Evolutionary conservation across 2,888 invertebrate genomes (phyloP).

Genomic region (Aromia moschata): DNA sequence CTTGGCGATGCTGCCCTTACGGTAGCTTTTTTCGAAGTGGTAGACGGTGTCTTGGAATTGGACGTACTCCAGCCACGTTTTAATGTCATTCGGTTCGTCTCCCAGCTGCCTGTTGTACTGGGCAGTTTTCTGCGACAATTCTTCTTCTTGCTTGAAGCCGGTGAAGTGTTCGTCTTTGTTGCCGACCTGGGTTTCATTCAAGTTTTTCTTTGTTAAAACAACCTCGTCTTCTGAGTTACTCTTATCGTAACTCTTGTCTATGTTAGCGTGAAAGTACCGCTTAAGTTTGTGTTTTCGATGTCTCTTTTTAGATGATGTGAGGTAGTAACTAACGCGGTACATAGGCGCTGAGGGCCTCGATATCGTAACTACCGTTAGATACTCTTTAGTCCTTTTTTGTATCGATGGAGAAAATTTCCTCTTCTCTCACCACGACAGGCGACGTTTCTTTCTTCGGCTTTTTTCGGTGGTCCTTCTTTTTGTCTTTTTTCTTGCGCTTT

Average conservation of each 20-base stretch:
- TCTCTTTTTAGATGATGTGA: conserved; percentile 41
- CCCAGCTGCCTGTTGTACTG: conserved; percentile 66
- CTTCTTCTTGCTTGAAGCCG: conserved; percentile 63
- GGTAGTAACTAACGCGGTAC: conserved; percentile 59
- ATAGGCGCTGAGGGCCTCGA: conserved; percentile 72
- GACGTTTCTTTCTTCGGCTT: conserved; percentile 7
- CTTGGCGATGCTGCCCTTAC: conserved; percentile 61
- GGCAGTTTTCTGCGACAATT: conserved; percentile 64
- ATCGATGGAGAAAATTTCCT: conserved; percentile 45
- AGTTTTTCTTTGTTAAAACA: conserved; percentile 49
- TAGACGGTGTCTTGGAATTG: conserved; percentile 66
- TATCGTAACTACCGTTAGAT: conserved; percentile 70
- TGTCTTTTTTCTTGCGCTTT: conserved; percentile 48
- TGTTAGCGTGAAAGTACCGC: conserved; percentile 51
- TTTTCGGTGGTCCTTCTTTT: conserved; percentile 48
- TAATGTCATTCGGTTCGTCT: conserved; percentile 65
- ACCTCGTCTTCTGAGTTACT: conserved; percentile 44
- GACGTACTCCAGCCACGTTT: conserved; percentile 70
- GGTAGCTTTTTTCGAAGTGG: conserved; percentile 62
- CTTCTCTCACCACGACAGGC: conserved; percentile 24
- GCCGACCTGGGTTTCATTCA: conserved; percentile 36
- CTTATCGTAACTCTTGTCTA: conserved; percentile 34
- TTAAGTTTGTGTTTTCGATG: conserved; percentile 53
- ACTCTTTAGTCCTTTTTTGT: conserved; percentile 64
- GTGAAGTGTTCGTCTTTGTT: conserved; percentile 47